phyloP scores from a whole-genome alignment of 2,797 vertebrate species.

The Pseudocheirus occidentalis region DNA sequence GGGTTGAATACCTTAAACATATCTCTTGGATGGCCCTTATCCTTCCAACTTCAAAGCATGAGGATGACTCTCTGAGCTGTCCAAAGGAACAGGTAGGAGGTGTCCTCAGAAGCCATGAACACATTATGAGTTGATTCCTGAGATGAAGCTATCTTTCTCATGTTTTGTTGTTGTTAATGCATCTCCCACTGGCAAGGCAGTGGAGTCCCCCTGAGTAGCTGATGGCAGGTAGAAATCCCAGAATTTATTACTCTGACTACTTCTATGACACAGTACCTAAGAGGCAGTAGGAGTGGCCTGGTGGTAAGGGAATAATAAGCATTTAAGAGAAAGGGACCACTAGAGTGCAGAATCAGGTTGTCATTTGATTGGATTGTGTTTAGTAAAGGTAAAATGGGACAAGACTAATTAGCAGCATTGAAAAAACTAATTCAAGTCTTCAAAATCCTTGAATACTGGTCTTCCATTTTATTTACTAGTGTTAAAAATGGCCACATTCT shows the following conservation, averaged over 20 bases:
- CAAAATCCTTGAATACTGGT: background rate
- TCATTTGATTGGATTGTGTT: background rate
- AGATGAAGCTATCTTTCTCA: background rate
- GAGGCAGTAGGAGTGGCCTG: background rate
- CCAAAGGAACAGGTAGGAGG: background rate
- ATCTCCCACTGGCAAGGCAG: background rate
- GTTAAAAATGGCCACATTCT: background rate
- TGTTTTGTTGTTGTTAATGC: background rate
- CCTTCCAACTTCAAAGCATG: background rate
- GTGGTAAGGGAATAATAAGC: background rate
- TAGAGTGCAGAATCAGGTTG: background rate
- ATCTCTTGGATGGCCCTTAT: background rate
- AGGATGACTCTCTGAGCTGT: background rate
- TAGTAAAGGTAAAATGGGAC: background rate
- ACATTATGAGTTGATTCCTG: background rate
- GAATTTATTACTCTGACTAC: background rate
- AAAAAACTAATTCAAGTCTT: background rate
- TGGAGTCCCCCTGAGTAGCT: background rate
- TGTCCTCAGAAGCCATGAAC: background rate
- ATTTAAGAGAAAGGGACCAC: background rate
- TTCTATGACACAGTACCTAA: background rate
- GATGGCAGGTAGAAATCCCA: background rate
- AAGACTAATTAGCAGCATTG: background rate
- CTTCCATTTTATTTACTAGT: background rate
- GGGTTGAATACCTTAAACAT: background rate